A percentile compares a stretch with the other conserved stretches of the same genome.
Evolutionary conservation across 2,888 invertebrate species (phyloP).

Genomic region (Stegophylla sp.): DNA sequence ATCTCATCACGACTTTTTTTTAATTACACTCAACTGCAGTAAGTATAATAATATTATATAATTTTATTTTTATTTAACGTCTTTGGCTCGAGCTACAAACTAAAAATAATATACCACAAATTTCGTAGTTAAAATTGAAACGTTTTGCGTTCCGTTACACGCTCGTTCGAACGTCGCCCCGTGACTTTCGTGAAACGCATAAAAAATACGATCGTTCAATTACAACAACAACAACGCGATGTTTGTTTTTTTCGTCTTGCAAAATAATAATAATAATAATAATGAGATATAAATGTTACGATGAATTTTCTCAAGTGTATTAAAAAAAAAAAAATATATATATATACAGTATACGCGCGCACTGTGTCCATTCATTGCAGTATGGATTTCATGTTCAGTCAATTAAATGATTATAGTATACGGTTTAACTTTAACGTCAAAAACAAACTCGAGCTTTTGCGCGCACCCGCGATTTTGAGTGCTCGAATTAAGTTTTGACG

Average conservation of each 20-base stretch:
- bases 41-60: too few relatives aligned
- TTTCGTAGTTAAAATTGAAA: too few relatives aligned
- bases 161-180: too few relatives aligned
- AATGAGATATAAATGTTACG: not conserved
- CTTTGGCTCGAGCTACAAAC: too few relatives aligned
- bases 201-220: not conserved
- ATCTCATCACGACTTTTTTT: too few relatives aligned
- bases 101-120: too few relatives aligned
- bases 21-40: too few relatives aligned
- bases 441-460: conserved; percentile 36
- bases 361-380: conserved; percentile 8
- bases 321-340: conserved; percentile 18
- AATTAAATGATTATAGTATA: conserved; percentile 43
- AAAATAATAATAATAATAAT: not conserved
- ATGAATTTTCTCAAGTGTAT: conserved; percentile 15
- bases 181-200: not conserved
- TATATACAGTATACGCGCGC: too few relatives aligned
- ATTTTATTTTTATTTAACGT: too few relatives aligned
- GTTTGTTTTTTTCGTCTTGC: not conserved
- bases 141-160: too few relatives aligned
- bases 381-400: conserved; percentile 48
- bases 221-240: not conserved
- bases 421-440: conserved; percentile 42
- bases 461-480: conserved; percentile 1
- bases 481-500: conserved; percentile 36